Evolutionary conservation across 2,113 vertebrate species (phyloP).

Genomic region (Phrynosoma blainvillii): DNA sequence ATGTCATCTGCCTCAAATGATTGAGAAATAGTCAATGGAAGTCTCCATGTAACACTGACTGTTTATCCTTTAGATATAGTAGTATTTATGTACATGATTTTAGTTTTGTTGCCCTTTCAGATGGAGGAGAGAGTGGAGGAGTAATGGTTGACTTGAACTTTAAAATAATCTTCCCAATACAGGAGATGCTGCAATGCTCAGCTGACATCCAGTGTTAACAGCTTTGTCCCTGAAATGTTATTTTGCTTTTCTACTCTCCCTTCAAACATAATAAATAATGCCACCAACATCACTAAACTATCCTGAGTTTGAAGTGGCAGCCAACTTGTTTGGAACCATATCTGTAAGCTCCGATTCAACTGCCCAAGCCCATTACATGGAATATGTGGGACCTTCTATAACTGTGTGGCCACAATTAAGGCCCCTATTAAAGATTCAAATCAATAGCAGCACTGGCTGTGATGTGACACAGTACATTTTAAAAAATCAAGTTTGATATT

Average conservation of each 20-base stretch:
- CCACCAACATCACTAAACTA: constrained; percentile 52
- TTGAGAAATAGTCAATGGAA: not conserved
- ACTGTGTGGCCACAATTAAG: not conserved
- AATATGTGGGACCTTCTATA: constrained; percentile 15
- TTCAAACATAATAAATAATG: constrained; percentile 64
- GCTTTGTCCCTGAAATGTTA: constrained; percentile 49
- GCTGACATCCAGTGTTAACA: constrained; percentile 44
- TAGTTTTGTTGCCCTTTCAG: constrained; percentile 25
- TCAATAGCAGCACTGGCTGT: not conserved
- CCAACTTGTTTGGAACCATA: constrained; percentile 48
- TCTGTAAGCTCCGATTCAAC: constrained; percentile 42
- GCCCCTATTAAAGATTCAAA: not conserved
- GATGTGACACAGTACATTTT: not conserved
- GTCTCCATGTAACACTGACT: not conserved
- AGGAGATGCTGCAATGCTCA: constrained; percentile 42
- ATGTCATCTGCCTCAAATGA: not conserved
- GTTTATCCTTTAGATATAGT: constrained; percentile 28
- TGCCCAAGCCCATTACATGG: constrained; percentile 3
- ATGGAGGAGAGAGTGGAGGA: constrained; percentile 49
- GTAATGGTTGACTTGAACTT: constrained; percentile 44
- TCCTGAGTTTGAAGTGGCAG: constrained; percentile 48
- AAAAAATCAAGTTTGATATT: not conserved
- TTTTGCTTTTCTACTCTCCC: constrained; percentile 51
- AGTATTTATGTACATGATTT: constrained; percentile 54
- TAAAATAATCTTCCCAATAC: constrained; percentile 40